Conservation (phyloP, 2,113 vertebrate species). For the Capricornis sumatraensis region DNA sequence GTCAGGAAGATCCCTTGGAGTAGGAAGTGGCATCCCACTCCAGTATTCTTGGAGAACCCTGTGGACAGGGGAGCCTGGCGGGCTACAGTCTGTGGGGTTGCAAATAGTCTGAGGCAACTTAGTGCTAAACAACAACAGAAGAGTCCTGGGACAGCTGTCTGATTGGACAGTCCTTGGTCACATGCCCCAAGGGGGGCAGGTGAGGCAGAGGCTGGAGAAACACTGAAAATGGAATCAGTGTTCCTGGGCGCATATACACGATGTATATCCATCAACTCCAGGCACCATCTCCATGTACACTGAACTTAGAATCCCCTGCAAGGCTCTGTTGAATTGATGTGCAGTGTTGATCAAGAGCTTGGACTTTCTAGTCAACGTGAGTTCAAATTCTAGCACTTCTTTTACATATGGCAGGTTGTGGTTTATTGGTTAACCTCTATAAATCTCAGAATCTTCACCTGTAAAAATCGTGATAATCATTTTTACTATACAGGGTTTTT, state of each 20-base stretch:
- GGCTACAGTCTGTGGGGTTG: neutral
- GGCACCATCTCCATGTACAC: neutral
- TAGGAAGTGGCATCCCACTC: neutral
- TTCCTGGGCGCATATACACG: neutral
- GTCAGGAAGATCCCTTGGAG: neutral
- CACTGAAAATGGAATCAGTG: neutral
- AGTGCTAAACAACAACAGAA: neutral
- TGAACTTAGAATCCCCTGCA: neutral
- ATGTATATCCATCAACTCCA: neutral
- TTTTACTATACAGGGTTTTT: neutral
- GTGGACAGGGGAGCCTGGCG: neutral
- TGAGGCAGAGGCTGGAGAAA: neutral
- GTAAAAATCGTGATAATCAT: neutral
- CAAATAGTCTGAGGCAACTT: neutral
- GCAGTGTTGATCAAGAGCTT: neutral
- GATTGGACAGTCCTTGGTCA: neutral
- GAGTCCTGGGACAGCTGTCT: neutral
- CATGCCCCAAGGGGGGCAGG: neutral
- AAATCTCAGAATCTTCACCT: neutral
- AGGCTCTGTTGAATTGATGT: neutral
- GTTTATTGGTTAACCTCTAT: neutral
- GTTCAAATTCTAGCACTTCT: constrained; percentile 21
- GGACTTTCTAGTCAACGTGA: neutral
- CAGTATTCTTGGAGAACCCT: neutral
- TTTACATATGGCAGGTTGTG: neutral